A percentile compares a stretch with the other conserved stretches of the same genome.
Evolutionary conservation across 2,797 vertebrate genomes (phyloP).

Genomic region (Typhlichthys eigenmanni): DNA sequence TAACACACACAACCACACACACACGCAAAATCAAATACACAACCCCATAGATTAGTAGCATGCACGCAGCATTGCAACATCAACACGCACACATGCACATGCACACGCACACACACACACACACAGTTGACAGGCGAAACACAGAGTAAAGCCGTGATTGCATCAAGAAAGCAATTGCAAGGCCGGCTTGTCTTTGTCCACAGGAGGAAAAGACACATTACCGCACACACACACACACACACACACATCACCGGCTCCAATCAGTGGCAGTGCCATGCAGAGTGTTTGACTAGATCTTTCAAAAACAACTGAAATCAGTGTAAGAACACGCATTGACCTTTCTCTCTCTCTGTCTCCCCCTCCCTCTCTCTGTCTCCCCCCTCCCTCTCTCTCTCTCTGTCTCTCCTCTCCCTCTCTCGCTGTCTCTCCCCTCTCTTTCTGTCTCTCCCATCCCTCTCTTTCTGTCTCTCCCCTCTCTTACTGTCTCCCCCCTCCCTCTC

Average conservation of each 20-base stretch:
- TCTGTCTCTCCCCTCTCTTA: conserved; percentile 2
- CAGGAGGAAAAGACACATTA: conserved; percentile 17
- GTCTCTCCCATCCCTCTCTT: conserved; percentile 28
- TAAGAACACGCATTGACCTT: conserved; percentile 61
- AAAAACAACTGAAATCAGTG: conserved; percentile 74
- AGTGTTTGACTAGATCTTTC: conserved; percentile 62
- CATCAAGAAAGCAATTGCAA: conserved; percentile 47
- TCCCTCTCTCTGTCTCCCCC: neutral
- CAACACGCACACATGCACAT: neutral
- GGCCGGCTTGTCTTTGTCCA: conserved; percentile 38
- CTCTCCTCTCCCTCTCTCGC: neutral
- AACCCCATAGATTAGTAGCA: neutral
- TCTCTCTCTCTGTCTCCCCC: neutral
- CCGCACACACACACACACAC: conserved; percentile 18
- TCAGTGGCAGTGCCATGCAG: conserved; percentile 55
- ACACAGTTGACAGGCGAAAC: neutral
- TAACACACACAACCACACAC: conserved; percentile 37
- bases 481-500: conserved; percentile 9
- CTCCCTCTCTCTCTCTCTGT: conserved; percentile 6
- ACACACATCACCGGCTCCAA: conserved; percentile 55
- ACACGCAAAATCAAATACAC: conserved; percentile 1
- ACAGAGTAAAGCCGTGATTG: conserved; percentile 45
- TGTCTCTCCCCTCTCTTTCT: conserved; percentile 30
- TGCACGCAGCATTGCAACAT: conserved; percentile 12
- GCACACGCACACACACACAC: conserved; percentile 21